These are phyloP conservation scores for Ceratina japonica DNA, from an alignment of 1,140 invertebrate species.

Conservation along the genomic window DNA sequence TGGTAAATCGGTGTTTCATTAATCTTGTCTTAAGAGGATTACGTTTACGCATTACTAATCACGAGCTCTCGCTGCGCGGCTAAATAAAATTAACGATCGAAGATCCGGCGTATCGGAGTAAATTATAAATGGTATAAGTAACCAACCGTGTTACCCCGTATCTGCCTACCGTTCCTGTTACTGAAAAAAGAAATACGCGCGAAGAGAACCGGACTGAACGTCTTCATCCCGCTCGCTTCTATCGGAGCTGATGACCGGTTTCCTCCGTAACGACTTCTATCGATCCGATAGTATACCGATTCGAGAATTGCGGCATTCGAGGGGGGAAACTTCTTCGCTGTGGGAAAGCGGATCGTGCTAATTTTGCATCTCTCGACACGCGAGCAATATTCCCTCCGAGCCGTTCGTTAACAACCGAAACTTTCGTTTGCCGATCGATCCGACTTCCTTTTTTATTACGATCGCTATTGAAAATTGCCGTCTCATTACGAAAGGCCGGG, in stretches of 20 bases:
- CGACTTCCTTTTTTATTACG: no score
- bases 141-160: no score
- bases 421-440: neutral
- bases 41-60: no score
- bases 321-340: neutral
- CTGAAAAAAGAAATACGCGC: neutral
- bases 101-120: neutral
- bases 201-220: neutral
- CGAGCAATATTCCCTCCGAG: neutral
- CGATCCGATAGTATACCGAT: neutral
- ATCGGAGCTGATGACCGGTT: constrained; percentile 25
- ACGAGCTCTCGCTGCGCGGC: no score
- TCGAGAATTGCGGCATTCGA: constrained; percentile 34
- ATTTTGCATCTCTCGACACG: constrained; percentile 25
- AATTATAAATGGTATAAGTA: neutral
- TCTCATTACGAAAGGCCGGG: constrained; percentile 4
- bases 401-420: neutral
- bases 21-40: no score
- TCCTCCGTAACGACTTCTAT: neutral
- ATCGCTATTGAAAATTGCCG: neutral
- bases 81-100: no score
- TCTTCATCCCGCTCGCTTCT: neutral
- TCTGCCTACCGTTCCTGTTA: no score
- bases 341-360: constrained; percentile 4
- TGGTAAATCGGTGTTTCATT: no score